A percentile compares a stretch with the other conserved stretches of the same genome.
These are phyloP conservation scores for Hemicrepidius hirtus DNA, from an alignment of 2,888 invertebrate species.

Conservation along the genomic window DNA sequence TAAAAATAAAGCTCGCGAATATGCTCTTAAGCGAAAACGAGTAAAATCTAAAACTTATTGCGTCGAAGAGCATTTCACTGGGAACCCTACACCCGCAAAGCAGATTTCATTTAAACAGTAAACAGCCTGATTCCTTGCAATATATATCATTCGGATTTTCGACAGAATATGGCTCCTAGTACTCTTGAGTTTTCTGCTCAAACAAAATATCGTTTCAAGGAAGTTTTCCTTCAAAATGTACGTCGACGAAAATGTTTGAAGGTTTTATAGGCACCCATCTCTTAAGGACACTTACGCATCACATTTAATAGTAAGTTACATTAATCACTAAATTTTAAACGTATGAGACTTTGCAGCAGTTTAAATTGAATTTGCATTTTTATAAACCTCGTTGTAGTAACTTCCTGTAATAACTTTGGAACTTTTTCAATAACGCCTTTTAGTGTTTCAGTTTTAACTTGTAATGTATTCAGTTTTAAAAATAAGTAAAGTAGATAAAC, in stretches of 20 bases:
- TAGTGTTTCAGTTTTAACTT: too few species aligned
- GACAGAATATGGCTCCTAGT: conserved; percentile 4
- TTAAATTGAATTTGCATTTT: too few species aligned
- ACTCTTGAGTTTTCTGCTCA: neutral
- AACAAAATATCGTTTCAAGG: conserved; percentile 9
- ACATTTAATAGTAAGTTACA: conserved; percentile 11
- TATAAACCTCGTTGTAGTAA: too few species aligned
- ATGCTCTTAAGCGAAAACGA: conserved; percentile 5
- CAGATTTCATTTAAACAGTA: conserved; percentile 20
- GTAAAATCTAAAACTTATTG: conserved; percentile 12
- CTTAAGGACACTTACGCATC: conserved; percentile 24
- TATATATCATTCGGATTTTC: conserved; percentile 4
- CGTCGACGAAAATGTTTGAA: conserved; percentile 2
- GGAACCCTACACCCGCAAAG: conserved; percentile 1
- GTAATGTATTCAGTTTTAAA: too few species aligned
- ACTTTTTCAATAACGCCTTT: too few species aligned
- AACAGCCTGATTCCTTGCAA: neutral
- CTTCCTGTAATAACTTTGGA: too few species aligned
- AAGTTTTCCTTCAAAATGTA: neutral
- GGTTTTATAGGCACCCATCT: conserved; percentile 13
- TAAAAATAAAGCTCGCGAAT: conserved; percentile 2
- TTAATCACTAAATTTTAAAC: neutral
- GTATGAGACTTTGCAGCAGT: too few species aligned
- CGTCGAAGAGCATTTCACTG: conserved; percentile 7
- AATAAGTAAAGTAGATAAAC: too few species aligned